Evolutionary conservation across 2,113 vertebrate genomes (phyloP), one percentile per base, ranked within the genome.

Genomic region (Okapia johnstoni): DNA sequence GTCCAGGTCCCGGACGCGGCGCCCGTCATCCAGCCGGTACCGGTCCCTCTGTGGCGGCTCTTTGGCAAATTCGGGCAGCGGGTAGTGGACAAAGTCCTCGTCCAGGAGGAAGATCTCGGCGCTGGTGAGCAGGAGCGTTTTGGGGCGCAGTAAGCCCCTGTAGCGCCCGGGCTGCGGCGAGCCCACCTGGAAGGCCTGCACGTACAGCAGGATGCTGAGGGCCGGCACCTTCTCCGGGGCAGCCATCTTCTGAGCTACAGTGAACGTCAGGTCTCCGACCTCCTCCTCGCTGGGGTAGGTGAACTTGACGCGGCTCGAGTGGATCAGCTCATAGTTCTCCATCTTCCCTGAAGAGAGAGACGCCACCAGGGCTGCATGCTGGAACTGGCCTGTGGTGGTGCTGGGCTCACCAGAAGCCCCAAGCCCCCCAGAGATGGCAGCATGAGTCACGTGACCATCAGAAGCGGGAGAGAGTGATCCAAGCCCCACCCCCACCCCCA

Each of bases 231-330:
- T 93, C 33, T 97, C 98, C 21, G 98, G 98, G 3, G 97, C 97
- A 83, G 99, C 99, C 98, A 99, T 99, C 98, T 99, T 99, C 98
- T 99, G 99, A 12, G 99, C 99, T 93, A 99, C 99, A 2, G 99
- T 99, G 98, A 99, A 99, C 21, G 99, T 99, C 95, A 99, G 99
- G 98, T 99, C 99, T 26, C 99, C 99, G 73, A 99, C 99, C 98
- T 99, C 99, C 98, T 99, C 99, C 98, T 99, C 99, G 15, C 99
- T 99, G 46, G 99, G 99, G 98, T 99, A 99, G 95, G 99, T 99
- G 92, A 99, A 99, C 98, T 99, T 99, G 98, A 99, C 99, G 85
- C 99, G 99, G 98, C 99, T 99, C 25, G 99, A 99, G 97, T 99
- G 99, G 97, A 99, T 99, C 98, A 99, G 98, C 99, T 99, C 99